Conservation (phyloP, 1,140 invertebrate species). For the Lepidurus packardi region DNA sequence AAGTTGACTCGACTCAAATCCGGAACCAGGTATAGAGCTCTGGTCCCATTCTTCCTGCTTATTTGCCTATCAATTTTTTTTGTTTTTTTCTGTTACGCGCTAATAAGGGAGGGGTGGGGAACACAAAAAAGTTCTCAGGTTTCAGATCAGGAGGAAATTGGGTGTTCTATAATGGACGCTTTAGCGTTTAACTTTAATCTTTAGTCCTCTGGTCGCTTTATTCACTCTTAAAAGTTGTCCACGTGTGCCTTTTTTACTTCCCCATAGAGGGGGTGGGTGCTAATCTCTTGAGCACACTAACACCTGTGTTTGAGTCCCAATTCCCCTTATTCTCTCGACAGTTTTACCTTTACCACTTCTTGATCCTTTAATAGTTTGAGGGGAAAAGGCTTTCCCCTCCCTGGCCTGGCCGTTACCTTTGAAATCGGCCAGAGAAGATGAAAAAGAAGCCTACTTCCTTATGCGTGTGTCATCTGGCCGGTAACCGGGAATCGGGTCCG, state of each 20-base stretch:
- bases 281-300: slow-evolving; percentile 15
- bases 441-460: too few species aligned
- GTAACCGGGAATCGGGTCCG: not conserved
- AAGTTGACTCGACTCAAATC: slow-evolving; percentile 8
- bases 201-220: not conserved
- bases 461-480: not conserved
- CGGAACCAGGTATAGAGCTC: not conserved
- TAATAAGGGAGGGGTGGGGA: not conserved
- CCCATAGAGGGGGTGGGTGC: not conserved
- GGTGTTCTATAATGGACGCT: not conserved
- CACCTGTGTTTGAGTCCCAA: slow-evolving; percentile 11
- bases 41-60: slow-evolving; percentile 9
- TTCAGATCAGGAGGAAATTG: not conserved
- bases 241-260: not conserved
- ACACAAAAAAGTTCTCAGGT: not conserved
- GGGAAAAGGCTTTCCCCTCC: too few species aligned
- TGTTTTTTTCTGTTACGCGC: not conserved
- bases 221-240: not conserved
- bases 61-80: not conserved
- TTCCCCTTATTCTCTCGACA: not conserved
- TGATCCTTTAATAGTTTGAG: not conserved
- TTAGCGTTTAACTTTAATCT: not conserved
- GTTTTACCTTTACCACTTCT: not conserved
- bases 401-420: too few species aligned
- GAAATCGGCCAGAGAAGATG: too few species aligned